Evolutionary conservation across 2,888 invertebrate genomes (phyloP), one percentile per base, ranked within the genome.

Genomic region (Ochropacha duplaris): DNA sequence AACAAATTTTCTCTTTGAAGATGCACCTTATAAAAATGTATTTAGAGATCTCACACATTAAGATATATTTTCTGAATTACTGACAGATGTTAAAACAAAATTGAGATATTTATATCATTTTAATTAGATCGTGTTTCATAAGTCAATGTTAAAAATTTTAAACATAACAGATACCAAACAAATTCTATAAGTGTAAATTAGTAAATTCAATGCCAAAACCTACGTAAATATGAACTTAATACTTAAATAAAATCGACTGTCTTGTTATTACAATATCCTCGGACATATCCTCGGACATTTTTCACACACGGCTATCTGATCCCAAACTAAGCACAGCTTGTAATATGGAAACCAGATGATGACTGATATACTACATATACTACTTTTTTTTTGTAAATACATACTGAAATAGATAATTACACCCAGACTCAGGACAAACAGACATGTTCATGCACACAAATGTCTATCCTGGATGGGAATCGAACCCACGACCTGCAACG

Each of bases 1-100:
- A 51, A 51, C 28, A 26, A 51, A 52, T 24, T 19, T 44, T 44
- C 31, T 52, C 52, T 31, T 52, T 52, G 52, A 52, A 31, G 31
- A 22, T 22, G 28, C 8, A 26, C 31, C 31, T 12, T 12, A 31
- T 31, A 31, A 31, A 31, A 16, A 8, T 9, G 44, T 19, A 19
- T 44, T 44, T 19, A 44, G 44, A 9, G 3, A 44, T 16, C 16
- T 9, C 5, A 19, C 4, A 5, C 39, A 39, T 39, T 39, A 39
- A 39, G 34, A 34, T 2, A 34, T 34, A 1, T 34, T 50, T 26
- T 26, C 51, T 16, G 16, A 51, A 11, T 8, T 16, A 31, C 19
- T 31, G 51, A 31, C 19, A 31, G 51, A 22, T 24, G 8, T 28
- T n/a, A 28, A 31, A 50, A 28, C 50, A 14, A 44, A 44, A 44